These are phyloP conservation scores for Nothoprocta perdicaria DNA, from an alignment of 2,113 vertebrate species.

Conservation along the genomic window DNA sequence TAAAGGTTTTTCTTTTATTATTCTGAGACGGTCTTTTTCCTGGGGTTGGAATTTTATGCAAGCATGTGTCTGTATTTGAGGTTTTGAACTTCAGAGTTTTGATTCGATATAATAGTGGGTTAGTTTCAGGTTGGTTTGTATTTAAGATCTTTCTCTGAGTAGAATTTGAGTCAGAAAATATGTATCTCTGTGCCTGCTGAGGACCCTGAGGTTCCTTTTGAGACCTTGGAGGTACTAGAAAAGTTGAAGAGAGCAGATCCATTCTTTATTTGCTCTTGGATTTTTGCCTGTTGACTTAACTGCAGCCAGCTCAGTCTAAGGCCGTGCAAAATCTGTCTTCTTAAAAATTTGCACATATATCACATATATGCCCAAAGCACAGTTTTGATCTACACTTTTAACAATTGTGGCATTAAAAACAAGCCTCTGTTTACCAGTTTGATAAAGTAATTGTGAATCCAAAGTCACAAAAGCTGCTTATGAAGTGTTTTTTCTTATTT, in stretches of 20 bases:
- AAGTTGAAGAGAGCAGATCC: background rate
- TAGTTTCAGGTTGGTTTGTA: background rate
- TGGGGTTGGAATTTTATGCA: conserved; percentile 7
- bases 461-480: background rate
- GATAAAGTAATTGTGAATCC: background rate
- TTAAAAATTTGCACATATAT: background rate
- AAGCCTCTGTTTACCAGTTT: background rate
- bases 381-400: background rate
- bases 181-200: background rate
- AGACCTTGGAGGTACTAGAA: background rate
- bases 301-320: background rate
- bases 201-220: background rate
- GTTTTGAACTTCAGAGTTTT: background rate
- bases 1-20: background rate
- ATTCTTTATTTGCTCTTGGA: background rate
- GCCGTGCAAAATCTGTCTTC: background rate
- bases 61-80: background rate
- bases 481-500: background rate
- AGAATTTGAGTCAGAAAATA: background rate
- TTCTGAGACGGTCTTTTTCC: background rate
- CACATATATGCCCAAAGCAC: background rate
- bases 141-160: background rate
- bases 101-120: background rate
- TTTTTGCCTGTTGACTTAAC: conserved; percentile 1
- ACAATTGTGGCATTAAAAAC: background rate